A percentile compares a stretch with the other conserved stretches of the same genome.
phyloP scores from a whole-genome alignment of 2,888 invertebrate genomes.

The Brachypalpus laphriformis region DNA sequence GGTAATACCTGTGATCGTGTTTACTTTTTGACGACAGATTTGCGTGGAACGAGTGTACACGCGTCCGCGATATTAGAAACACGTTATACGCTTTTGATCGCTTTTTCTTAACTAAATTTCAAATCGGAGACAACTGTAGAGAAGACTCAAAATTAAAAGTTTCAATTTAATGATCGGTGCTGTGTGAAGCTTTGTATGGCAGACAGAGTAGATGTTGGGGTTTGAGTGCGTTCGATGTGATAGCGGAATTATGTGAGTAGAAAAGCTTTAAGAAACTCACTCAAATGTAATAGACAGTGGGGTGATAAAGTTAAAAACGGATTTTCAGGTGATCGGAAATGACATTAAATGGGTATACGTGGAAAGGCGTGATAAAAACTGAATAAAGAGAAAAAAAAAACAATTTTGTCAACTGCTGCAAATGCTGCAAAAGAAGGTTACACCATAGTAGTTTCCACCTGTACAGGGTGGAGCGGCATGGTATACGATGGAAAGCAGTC shows the following conservation, averaged over 20 bases:
- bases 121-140: slow-evolving; percentile 45
- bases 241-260: background rate
- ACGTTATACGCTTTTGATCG: slow-evolving; percentile 66
- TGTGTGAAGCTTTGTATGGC: slow-evolving; percentile 53
- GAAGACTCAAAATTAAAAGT: slow-evolving; percentile 50
- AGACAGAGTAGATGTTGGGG: background rate
- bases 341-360: no score
- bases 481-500: no score
- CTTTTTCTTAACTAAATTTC: slow-evolving; percentile 67
- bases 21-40: slow-evolving; percentile 21
- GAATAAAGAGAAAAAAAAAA: no score
- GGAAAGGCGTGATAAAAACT: no score
- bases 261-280: slow-evolving; percentile 15
- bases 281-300: slow-evolving; percentile 24
- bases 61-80: slow-evolving; percentile 53
- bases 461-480: no score
- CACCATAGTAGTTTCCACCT: no score
- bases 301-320: background rate
- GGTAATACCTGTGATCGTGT: slow-evolving; percentile 58
- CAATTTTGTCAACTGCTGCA: no score
- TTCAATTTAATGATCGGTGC: slow-evolving; percentile 33
- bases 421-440: no score
- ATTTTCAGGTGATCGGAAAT: no score
- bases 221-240: slow-evolving; percentile 30
- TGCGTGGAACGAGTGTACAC: slow-evolving; percentile 26